These are phyloP conservation scores for Chrysolina americana DNA, from an alignment of 2,888 invertebrate species.

Conservation along the genomic window DNA sequence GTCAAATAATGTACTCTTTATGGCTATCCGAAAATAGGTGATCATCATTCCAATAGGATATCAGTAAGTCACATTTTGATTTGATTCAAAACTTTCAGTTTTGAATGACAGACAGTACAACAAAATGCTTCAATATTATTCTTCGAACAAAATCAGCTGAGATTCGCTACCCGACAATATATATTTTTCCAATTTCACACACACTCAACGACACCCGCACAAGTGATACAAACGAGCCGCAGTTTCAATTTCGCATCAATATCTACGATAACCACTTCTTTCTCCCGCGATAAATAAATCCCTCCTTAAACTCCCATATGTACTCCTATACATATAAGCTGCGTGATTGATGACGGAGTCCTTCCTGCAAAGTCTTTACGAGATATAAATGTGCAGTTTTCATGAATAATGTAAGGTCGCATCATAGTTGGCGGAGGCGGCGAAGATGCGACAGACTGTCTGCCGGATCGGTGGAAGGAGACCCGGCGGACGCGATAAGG, in stretches of 20 bases:
- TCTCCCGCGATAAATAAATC: constrained; percentile 15
- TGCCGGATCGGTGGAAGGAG: constrained; percentile 37
- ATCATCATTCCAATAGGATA: too few species aligned
- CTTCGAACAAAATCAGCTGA: neutral
- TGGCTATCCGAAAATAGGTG: too few species aligned
- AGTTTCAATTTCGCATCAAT: constrained; percentile 28
- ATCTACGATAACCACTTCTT: constrained; percentile 19
- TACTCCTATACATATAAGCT: constrained; percentile 23
- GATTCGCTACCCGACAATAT: neutral
- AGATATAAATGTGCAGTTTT: constrained; percentile 68
- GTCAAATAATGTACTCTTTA: too few species aligned
- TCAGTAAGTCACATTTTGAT: too few species aligned
- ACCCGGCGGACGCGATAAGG: constrained; percentile 55
- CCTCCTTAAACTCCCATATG: constrained; percentile 27
- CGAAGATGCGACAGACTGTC: constrained; percentile 63
- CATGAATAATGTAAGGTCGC: constrained; percentile 70
- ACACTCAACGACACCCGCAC: constrained; percentile 6
- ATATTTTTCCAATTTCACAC: neutral
- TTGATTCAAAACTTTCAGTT: too few species aligned
- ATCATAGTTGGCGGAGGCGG: constrained; percentile 38
- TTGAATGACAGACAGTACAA: too few species aligned
- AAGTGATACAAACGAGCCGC: constrained; percentile 17
- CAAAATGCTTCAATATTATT: too few species aligned
- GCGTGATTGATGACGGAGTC: constrained; percentile 55
- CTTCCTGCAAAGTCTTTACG: constrained; percentile 61